A percentile compares a stretch with the other conserved stretches of the same genome.
phyloP scores from a whole-genome alignment of 2,888 invertebrate species.

The Perithous albicinctus region DNA sequence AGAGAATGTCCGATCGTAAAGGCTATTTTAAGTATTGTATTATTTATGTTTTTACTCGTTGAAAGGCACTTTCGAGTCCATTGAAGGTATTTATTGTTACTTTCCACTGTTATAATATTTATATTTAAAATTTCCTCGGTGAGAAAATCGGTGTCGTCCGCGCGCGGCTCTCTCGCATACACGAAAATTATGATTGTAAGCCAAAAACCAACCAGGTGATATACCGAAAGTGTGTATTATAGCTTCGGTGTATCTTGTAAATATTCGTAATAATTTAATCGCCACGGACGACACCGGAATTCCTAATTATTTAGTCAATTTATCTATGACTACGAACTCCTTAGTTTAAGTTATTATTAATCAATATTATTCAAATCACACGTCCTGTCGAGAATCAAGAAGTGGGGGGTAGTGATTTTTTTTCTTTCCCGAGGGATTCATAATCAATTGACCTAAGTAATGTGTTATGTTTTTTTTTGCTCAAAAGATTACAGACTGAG shows the following conservation, averaged over 20 bases:
- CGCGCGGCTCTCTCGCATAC: too few species aligned
- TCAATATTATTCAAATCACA: conserved; percentile 54
- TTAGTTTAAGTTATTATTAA: conserved; percentile 59
- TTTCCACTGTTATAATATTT: conserved; percentile 72
- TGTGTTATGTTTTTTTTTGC: conserved; percentile 67
- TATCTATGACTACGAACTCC: conserved; percentile 65
- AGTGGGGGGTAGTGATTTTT: too few species aligned
- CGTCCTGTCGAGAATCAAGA: conserved; percentile 56
- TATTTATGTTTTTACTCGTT: conserved; percentile 72
- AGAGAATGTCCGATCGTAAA: conserved; percentile 37
- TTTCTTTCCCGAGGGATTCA: conserved; percentile 60
- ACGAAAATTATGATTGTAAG: conserved; percentile 29
- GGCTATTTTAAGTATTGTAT: conserved; percentile 67
- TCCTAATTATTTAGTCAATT: conserved; percentile 66
- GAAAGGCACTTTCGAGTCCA: conserved; percentile 72
- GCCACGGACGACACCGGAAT: conserved; percentile 54
- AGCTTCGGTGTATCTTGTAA: conserved; percentile 17
- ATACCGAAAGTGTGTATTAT: conserved; percentile 29
- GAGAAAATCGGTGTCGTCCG: conserved; percentile 56
- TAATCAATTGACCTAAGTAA: conserved; percentile 66
- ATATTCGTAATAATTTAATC: conserved; percentile 31
- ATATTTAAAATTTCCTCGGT: conserved; percentile 65
- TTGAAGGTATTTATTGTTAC: conserved; percentile 74
- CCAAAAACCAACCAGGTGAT: conserved; percentile 27
- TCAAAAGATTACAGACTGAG: conserved; percentile 71